These are phyloP conservation scores for Osmerus eperlanus DNA, from an alignment of 2,113 vertebrate species.

Conservation along the genomic window DNA sequence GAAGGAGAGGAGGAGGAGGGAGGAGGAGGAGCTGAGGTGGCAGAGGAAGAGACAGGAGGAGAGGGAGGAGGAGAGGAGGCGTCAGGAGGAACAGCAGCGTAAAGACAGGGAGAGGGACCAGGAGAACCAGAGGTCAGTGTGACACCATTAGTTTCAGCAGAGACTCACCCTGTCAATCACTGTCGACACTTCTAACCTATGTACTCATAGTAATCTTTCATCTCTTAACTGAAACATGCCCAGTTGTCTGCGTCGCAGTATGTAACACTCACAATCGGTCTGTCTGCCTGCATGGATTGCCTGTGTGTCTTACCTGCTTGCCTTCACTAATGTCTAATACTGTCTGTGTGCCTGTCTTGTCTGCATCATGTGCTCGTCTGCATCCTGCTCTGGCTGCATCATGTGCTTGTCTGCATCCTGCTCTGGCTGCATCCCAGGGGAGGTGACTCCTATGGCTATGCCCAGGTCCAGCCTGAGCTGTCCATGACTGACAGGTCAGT, in stretches of 20 bases:
- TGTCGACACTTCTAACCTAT: no score
- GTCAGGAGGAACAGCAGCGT: constrained; percentile 53
- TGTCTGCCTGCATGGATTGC: no score
- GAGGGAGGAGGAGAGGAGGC: constrained; percentile 55
- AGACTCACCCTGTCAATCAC: no score
- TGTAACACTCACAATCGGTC: background rate
- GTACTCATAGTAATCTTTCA: no score
- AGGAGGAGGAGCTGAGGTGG: constrained; percentile 26
- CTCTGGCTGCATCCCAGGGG: constrained; percentile 52
- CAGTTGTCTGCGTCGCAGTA: no score
- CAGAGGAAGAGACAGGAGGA: constrained; percentile 42
- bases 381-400: constrained; percentile 19
- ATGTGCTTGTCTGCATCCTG: constrained; percentile 33
- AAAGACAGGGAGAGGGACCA: constrained; percentile 40
- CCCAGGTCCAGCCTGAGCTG: constrained; percentile 53
- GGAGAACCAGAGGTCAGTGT: constrained; percentile 27
- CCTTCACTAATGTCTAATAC: background rate
- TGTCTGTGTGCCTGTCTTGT: constrained; percentile 17
- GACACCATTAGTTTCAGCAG: no score
- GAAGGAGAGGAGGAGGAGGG: constrained; percentile 37
- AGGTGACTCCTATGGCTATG: constrained; percentile 51
- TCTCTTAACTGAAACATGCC: no score
- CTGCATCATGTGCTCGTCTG: constrained; percentile 30
- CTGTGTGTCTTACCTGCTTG: background rate
- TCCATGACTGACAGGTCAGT: constrained; percentile 72